A percentile compares a stretch with the other conserved stretches of the same genome.
Conservation (phyloP, 2,797 vertebrate species). For the Pitangus sulphuratus region DNA sequence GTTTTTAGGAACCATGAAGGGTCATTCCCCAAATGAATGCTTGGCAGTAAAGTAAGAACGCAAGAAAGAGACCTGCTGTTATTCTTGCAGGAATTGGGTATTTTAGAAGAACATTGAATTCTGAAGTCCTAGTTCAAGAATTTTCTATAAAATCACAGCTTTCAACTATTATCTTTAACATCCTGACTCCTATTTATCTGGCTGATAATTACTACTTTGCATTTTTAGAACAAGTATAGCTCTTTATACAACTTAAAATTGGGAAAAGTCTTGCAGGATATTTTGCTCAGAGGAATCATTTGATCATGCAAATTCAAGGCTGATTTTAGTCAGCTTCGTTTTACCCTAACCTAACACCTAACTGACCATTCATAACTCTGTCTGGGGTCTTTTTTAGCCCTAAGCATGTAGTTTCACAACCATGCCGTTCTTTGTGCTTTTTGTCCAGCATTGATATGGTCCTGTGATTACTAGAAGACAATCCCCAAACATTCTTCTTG, state of each 20-base stretch:
- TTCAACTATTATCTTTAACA: neutral
- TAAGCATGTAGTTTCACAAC: neutral
- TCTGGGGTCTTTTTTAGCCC: neutral
- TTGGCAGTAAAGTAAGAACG: neutral
- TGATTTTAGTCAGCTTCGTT: neutral
- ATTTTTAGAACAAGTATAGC: neutral
- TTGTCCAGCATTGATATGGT: neutral
- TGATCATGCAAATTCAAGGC: neutral
- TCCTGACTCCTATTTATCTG: neutral
- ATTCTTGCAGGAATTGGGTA: neutral
- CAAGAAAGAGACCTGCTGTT: neutral
- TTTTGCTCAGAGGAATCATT: neutral
- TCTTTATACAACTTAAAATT: neutral
- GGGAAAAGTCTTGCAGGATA: neutral
- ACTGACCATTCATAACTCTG: neutral
- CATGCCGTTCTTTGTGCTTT: neutral
- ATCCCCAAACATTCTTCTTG: neutral
- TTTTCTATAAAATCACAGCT: neutral
- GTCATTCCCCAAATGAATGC: neutral
- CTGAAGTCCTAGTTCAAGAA: neutral
- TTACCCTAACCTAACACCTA: neutral
- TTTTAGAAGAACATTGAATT: neutral
- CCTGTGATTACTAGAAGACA: neutral
- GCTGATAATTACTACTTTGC: neutral
- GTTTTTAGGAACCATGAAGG: neutral